A percentile compares a stretch with the other conserved stretches of the same genome.
Evolutionary conservation across 2,113 vertebrate species (phyloP).

Genomic region (Eleginops maclovinus): DNA sequence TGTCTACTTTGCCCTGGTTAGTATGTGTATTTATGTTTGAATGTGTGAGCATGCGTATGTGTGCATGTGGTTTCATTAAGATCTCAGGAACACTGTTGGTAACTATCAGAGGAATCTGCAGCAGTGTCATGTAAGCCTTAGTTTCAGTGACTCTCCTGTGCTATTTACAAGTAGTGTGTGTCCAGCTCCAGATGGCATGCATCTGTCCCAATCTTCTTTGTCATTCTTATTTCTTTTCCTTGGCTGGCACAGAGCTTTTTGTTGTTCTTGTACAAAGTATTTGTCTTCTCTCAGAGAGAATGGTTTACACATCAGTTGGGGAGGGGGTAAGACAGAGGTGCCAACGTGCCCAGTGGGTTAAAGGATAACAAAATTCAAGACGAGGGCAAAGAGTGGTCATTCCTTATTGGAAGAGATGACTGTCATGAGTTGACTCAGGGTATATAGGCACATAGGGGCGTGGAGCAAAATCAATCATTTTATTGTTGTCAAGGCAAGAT

Average conservation of each 20-base stretch:
- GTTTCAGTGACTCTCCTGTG: conserved; percentile 75
- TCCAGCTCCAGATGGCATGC: conserved; percentile 69
- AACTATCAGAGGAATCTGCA: conserved; percentile 72
- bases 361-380: conserved; percentile 32
- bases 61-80: conserved; percentile 66
- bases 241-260: conserved; percentile 75
- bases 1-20: conserved; percentile 51
- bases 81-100: conserved; percentile 73
- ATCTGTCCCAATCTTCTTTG: conserved; percentile 57
- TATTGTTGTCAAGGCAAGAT: conserved; percentile 71
- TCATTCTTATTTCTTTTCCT: conserved; percentile 65
- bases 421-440: conserved; percentile 41
- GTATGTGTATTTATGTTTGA: conserved; percentile 58
- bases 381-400: conserved; percentile 23
- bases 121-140: conserved; percentile 75
- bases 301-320: conserved; percentile 69
- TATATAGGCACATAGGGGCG: conserved; percentile 71
- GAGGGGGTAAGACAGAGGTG: conserved; percentile 83
- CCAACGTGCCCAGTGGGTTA: conserved; percentile 77
- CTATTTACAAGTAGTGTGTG: conserved; percentile 82
- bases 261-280: conserved; percentile 72
- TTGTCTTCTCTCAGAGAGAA: conserved; percentile 73
- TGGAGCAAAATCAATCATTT: conserved; percentile 68
- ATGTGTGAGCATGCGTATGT: conserved; percentile 65
- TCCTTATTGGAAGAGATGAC: conserved; percentile 26